Conservation (phyloP, 2,113 vertebrate species). For the Corythoichthys intestinalis region DNA sequence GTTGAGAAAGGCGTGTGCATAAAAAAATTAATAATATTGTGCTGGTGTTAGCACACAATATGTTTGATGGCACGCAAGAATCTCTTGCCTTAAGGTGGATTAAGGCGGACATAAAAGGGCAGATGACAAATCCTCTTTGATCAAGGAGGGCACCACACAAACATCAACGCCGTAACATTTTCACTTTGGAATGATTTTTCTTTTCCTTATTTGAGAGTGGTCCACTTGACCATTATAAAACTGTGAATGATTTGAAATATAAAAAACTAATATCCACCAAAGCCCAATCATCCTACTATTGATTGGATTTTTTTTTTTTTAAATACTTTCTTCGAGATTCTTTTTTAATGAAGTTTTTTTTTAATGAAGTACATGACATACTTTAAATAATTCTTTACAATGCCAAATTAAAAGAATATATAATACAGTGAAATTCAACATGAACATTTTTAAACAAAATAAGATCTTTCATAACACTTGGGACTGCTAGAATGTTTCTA, state of each 20-base stretch:
- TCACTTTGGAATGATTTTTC: background rate
- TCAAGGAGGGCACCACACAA: conserved; percentile 32
- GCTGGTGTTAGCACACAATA: conserved; percentile 53
- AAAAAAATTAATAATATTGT: conserved; percentile 43
- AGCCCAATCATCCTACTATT: background rate
- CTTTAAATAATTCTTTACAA: background rate
- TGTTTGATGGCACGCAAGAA: conserved; percentile 45
- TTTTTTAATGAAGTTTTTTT: background rate
- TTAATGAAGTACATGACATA: background rate
- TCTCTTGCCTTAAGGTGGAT: conserved; percentile 51
- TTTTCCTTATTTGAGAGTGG: background rate
- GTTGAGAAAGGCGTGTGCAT: conserved; percentile 46
- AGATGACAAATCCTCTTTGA: conserved; percentile 54
- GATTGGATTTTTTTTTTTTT: background rate
- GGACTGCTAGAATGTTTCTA: too few relatives aligned
- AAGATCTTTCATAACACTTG: too few relatives aligned
- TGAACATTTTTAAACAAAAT: too few relatives aligned
- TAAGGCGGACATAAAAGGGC: conserved; percentile 28
- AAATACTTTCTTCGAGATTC: background rate
- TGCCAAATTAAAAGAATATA: too few relatives aligned
- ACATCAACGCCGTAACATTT: conserved; percentile 8
- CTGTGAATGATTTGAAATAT: background rate
- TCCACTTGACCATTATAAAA: background rate
- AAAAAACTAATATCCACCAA: background rate
- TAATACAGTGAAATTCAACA: too few relatives aligned